Evolutionary conservation across 1,140 invertebrate species (phyloP), one percentile per base, ranked within the genome.

Genomic region (Dendrolimus punctatus): DNA sequence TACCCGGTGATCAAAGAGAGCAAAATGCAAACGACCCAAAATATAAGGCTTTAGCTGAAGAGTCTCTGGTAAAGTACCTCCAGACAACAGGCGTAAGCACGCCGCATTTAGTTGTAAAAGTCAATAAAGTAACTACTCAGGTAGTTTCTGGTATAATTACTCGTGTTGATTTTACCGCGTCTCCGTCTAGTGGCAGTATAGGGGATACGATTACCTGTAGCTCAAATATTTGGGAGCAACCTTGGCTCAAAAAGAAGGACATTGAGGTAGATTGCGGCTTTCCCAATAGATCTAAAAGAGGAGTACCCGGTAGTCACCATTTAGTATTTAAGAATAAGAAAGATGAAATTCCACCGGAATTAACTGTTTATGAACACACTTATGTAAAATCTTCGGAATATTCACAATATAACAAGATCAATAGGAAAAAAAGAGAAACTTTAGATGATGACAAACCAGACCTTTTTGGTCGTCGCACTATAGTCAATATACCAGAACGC

Each of bases 191-290:
- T 4, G 49, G 47, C n/a, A 51, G 7, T 40, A 39, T 46, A 3
- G 40, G 40, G 51, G 43, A 66, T 55, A 8, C 62, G 38, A 58
- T 78, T 44, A 51, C 67, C 0, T 92, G 91, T 60, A 23, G 79
- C 5, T 71, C 91, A 9, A 68, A 71, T 5, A 71, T 90, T n/a
- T 91, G 88, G 89, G 89, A 90, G 41, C 73, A 82, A 60, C 83
- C 90, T 4, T 92, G 91, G 91, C 44, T 71, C 0, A 68, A 67
- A 4, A 55, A 58, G 9, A 55, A 54, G 45, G 53, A 63, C 6
- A 58, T 64, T 8, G 36, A 43, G 0, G 59, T 66, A 0, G 43
- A 48, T 9, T 66, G 58, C 47, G 36, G 40, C 6, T 37, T 41
- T n/a, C 46, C 8, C 40, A 49, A 42, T 39, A 5, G n/a, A 55